Evolutionary conservation across 1,140 invertebrate genomes (phyloP).

Genomic region (Arctopsyche grandis): DNA sequence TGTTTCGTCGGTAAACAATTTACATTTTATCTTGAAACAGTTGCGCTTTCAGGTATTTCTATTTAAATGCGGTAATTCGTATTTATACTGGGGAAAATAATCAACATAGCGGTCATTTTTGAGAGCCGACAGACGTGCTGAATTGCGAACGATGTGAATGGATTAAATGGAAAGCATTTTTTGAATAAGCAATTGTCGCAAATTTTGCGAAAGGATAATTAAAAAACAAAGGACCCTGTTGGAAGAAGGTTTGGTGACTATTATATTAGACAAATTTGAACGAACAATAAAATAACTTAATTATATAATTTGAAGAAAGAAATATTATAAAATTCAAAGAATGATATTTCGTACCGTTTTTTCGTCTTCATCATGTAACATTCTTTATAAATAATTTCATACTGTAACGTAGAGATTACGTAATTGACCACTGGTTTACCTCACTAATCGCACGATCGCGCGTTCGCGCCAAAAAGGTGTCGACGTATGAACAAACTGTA

Average conservation of each 20-base stretch:
- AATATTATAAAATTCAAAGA: neutral
- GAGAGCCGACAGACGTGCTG: neutral
- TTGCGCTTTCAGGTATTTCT: neutral
- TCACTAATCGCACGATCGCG: too few relatives aligned
- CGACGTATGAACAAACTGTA: too few relatives aligned
- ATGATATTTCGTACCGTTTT: neutral
- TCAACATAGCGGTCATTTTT: neutral
- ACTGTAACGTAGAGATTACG: too few relatives aligned
- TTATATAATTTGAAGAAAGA: neutral
- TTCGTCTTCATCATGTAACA: neutral
- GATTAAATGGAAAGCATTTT: neutral
- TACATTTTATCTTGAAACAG: conserved; percentile 16
- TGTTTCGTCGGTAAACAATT: conserved; percentile 29
- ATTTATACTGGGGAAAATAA: neutral
- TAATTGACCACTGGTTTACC: too few relatives aligned
- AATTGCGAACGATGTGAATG: too few relatives aligned
- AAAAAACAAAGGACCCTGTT: neutral
- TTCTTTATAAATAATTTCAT: too few relatives aligned
- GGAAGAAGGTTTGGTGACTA: neutral
- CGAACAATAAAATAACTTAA: neutral
- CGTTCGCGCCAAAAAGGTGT: too few relatives aligned
- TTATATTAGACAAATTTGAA: neutral
- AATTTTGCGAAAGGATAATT: neutral
- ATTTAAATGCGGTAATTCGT: conserved; percentile 5
- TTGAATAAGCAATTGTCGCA: neutral